Evolutionary conservation across 2,888 invertebrate species (phyloP).

Genomic region (Anagyrus pseudococci): DNA sequence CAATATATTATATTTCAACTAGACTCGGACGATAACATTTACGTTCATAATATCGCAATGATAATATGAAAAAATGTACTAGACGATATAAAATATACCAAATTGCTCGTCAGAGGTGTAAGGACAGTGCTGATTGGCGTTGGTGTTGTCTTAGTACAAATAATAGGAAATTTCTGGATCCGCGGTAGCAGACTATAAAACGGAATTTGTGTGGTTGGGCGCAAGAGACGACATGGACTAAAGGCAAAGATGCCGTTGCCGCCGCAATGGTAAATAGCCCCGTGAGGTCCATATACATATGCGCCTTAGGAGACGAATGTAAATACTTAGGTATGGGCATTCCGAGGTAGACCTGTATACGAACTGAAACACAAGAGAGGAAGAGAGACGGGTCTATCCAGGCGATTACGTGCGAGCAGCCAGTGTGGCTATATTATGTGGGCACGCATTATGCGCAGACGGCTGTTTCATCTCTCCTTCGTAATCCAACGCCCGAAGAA

Average conservation of each 20-base stretch:
- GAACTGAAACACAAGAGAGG: background rate
- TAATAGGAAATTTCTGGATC: slow-evolving; percentile 46
- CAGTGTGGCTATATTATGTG: background rate
- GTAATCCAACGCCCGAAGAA: slow-evolving; percentile 6
- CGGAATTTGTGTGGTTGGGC: slow-evolving; percentile 52
- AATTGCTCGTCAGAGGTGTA: too few species aligned
- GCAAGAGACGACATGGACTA: background rate
- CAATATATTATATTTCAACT: too few species aligned
- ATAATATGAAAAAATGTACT: too few species aligned
- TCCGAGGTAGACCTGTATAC: slow-evolving; percentile 38
- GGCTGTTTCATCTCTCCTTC: background rate
- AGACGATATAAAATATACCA: too few species aligned
- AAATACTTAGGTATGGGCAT: slow-evolving; percentile 51
- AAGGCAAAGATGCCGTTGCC: background rate
- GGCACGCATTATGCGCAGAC: too few species aligned
- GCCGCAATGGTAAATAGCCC: background rate
- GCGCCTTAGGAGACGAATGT: slow-evolving; percentile 55
- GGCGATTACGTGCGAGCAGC: slow-evolving; percentile 31
- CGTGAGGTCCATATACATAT: background rate
- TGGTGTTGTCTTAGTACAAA: too few species aligned
- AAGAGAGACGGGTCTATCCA: slow-evolving; percentile 26
- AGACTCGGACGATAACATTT: too few species aligned
- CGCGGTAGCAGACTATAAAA: slow-evolving; percentile 57
- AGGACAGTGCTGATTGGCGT: too few species aligned
- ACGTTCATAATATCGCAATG: too few species aligned